These are phyloP conservation scores for Iphiclides podalirius DNA, from an alignment of 2,888 invertebrate genomes.

Conservation along the genomic window DNA sequence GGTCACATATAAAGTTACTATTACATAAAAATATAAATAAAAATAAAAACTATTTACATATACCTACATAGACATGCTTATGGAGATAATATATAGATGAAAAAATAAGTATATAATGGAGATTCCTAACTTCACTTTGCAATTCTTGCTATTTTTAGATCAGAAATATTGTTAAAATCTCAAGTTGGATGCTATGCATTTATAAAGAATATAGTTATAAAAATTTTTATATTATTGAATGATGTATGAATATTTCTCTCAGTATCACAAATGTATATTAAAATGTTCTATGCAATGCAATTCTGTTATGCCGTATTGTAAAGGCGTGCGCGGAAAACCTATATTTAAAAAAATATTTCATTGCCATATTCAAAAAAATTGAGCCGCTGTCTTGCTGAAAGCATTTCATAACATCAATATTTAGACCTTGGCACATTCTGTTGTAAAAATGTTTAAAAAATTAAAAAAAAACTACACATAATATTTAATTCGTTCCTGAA, in stretches of 20 bases:
- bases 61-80: slow-evolving; percentile 37
- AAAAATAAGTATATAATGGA: slow-evolving; percentile 26
- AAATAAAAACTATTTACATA: slow-evolving; percentile 41
- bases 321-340: too few species aligned
- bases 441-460: neutral
- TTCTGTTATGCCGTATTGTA: too few species aligned
- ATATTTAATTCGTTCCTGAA: neutral
- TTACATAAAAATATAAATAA: slow-evolving; percentile 32
- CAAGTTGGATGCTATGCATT: slow-evolving; percentile 11
- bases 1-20: slow-evolving; percentile 36
- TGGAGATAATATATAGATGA: slow-evolving; percentile 24
- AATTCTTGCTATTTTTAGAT: slow-evolving; percentile 27
- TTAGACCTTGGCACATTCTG: neutral
- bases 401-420: slow-evolving; percentile 1
- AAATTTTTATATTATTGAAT: neutral
- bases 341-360: too few species aligned
- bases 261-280: slow-evolving; percentile 5
- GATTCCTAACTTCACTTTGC: slow-evolving; percentile 30
- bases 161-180: slow-evolving; percentile 15
- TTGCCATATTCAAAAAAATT: too few species aligned
- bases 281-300: neutral
- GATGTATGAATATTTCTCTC: slow-evolving; percentile 10
- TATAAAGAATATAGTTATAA: slow-evolving; percentile 8
- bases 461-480: neutral
- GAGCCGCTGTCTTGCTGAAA: slow-evolving; percentile 12